Evolutionary conservation across 2,797 vertebrate genomes (phyloP), one percentile per base, ranked within the genome.

Genomic region (Coluber constrictor): DNA sequence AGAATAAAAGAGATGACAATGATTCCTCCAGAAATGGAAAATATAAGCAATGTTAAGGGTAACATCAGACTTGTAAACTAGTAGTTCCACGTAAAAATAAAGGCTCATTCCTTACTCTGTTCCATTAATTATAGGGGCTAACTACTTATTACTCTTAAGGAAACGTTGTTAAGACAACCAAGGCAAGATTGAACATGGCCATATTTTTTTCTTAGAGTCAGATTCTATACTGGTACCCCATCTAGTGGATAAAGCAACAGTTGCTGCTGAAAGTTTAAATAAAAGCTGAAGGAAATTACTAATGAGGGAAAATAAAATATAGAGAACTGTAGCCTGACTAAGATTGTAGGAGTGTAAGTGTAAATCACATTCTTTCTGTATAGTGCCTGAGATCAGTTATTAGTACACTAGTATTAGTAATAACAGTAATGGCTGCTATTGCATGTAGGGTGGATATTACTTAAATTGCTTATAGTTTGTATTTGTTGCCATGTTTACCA

Each of bases 241-340:
- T 87, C 92, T 93, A 79, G 92, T 88, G 92, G 92, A 61, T 91
- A 93, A 60, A 32, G 47, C 20, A 88, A 43, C 88, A 6, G 13
- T 11, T 93, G 60, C 86, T 83, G 29, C 27, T 88, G 63, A 74
- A 93, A 16, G 10, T 88, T 70, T 25, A 15, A 90, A 56, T 55
- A 87, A 55, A 43, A 6, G 16, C 60, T 74, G 37, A 23, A 61
- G 54, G 6, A 90, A 13, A n/a, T 37, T 92, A 32, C 47, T 87
- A 11, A 79, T 5, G 37, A 47, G 9, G 10, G 18, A 23, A 57
- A 88, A 59, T 32, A 23, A 57, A 59, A 32, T 57, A 16, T 4
- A 23, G 16, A 88, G 20, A 57, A 55, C 55, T 59, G 7, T 32
- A 37, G n/a, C n/a, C 56, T 59, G 32, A 43, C 29, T 83, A 16